phyloP scores from a whole-genome alignment of 2,888 invertebrate genomes.

The Clistopyga incitator region DNA sequence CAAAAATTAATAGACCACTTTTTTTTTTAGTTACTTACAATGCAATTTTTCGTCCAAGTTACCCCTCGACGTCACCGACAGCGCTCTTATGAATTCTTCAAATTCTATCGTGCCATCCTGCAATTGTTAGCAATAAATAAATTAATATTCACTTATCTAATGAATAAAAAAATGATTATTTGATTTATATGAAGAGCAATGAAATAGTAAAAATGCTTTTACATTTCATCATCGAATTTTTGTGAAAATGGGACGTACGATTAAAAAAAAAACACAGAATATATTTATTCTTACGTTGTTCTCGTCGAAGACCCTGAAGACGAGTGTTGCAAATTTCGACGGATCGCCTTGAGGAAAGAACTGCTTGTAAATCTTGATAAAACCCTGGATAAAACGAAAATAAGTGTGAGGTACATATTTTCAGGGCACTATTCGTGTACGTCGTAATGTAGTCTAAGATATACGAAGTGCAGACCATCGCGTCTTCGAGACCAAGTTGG shows the following conservation, averaged over 20 bases:
- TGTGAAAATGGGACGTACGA: constrained; percentile 1
- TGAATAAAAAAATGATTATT: constrained; percentile 4
- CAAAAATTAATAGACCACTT: not conserved
- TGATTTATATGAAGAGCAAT: not conserved
- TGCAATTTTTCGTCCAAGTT: constrained; percentile 99
- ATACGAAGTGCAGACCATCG: not conserved
- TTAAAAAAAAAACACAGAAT: no score
- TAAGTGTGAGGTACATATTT: constrained; percentile 11
- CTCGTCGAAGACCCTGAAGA: constrained; percentile 99
- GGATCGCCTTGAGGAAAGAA: constrained; percentile 99
- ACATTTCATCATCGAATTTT: not conserved
- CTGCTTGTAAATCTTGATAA: constrained; percentile 99
- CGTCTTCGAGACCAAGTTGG: constrained; percentile 4
- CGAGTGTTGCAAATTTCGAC: constrained; percentile 98
- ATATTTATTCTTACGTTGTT: constrained; percentile 92
- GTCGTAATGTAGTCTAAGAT: not conserved
- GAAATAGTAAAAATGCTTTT: not conserved
- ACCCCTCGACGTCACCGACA: constrained; percentile 99
- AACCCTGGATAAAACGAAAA: constrained; percentile 89
- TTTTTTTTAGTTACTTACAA: constrained; percentile 89
- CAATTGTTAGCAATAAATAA: constrained; percentile 65
- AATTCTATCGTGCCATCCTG: constrained; percentile 99
- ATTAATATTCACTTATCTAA: constrained; percentile 5
- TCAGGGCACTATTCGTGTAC: not conserved
- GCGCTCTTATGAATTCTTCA: constrained; percentile 98